phyloP scores from a whole-genome alignment of 2,113 vertebrate genomes.

The Hippocampus barbouri region DNA sequence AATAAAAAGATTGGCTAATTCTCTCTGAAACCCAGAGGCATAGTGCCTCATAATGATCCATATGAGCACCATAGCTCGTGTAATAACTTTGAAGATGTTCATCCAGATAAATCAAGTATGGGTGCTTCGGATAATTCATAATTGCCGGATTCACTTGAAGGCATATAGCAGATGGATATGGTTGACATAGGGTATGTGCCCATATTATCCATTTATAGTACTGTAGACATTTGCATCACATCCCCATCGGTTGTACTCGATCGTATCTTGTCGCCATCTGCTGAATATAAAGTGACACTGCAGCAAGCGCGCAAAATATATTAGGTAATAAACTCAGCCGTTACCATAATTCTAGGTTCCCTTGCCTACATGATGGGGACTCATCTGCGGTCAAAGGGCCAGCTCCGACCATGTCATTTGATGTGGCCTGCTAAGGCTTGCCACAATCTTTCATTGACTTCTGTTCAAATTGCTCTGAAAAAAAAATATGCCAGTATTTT shows the following conservation, averaged over 20 bases:
- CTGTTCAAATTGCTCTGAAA: neutral
- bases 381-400: neutral
- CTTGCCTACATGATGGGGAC: too few relatives aligned
- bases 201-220: neutral
- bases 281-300: constrained; percentile 29
- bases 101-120: neutral
- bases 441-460: neutral
- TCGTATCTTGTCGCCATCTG: constrained; percentile 34
- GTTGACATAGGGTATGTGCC: neutral
- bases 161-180: neutral
- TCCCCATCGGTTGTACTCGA: neutral
- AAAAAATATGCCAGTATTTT: too few relatives aligned
- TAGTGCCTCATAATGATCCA: neutral
- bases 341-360: neutral
- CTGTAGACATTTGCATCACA: neutral
- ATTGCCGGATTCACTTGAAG: neutral
- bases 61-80: too few relatives aligned
- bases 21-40: neutral
- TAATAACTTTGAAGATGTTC: neutral
- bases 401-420: neutral
- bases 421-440: too few relatives aligned
- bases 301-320: constrained; percentile 36
- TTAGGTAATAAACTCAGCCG: neutral
- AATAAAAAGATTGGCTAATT: neutral
- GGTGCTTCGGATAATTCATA: neutral